Percentiles rank a stretch among this genome's conserved stretches.
These are phyloP conservation scores for Helleia helle DNA, from an alignment of 2,888 invertebrate species.

Conservation along the genomic window DNA sequence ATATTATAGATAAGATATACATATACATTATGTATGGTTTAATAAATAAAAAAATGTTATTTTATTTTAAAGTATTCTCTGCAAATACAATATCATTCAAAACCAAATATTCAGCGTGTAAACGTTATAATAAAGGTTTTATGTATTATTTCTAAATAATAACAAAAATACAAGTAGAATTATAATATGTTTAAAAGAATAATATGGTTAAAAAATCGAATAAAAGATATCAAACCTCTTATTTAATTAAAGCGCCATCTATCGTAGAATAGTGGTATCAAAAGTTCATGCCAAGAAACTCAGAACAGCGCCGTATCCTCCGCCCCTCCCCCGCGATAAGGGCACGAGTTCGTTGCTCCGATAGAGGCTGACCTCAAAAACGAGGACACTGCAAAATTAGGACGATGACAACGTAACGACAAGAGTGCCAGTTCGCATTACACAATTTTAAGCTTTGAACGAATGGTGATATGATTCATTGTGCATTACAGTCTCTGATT, in stretches of 20 bases:
- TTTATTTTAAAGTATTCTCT: too few relatives aligned
- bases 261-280: conserved; percentile 40
- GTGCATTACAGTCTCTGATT: conserved; percentile 26
- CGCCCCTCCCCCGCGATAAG: conserved; percentile 60
- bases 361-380: conserved; percentile 80
- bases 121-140: background rate
- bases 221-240: too few relatives aligned
- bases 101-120: too few relatives aligned
- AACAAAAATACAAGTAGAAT: too few relatives aligned
- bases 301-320: conserved; percentile 35
- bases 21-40: too few relatives aligned
- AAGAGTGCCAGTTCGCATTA: conserved; percentile 45
- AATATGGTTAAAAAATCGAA: conserved; percentile 8
- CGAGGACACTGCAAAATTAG: conserved; percentile 80
- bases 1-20: too few relatives aligned
- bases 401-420: conserved; percentile 72
- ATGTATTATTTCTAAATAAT: too few relatives aligned
- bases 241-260: conserved; percentile 45
- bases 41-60: too few relatives aligned
- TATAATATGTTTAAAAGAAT: too few relatives aligned
- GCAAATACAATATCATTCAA: too few relatives aligned
- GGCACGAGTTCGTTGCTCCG: conserved; percentile 74
- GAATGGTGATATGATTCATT: conserved; percentile 29
- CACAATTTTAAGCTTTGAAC: conserved; percentile 41
- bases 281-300: conserved; percentile 25